Conservation (phyloP, 1,140 invertebrate genomes). For the Macrocentrus cingulum region DNA sequence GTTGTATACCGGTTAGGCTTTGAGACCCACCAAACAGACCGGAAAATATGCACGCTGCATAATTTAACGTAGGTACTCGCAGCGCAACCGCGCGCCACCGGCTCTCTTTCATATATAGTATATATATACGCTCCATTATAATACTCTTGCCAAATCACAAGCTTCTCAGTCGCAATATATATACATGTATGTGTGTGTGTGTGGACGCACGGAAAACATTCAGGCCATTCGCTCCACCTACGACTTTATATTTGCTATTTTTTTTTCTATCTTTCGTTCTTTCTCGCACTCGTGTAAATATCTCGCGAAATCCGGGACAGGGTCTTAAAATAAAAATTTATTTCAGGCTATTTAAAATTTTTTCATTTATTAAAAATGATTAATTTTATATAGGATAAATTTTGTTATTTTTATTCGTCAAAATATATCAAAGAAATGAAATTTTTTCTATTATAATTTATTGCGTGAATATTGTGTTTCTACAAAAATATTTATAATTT, state of each 20-base stretch:
- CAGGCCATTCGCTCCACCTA: constrained; percentile 38
- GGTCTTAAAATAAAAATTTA: no score
- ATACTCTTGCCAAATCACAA: constrained; percentile 45
- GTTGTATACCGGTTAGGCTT: constrained; percentile 53
- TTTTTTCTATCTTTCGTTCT: not conserved
- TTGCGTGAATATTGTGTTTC: no score
- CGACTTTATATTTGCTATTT: constrained; percentile 15
- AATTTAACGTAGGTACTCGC: constrained; percentile 50
- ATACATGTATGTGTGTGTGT: constrained; percentile 4
- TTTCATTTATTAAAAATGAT: no score
- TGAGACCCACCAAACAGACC: constrained; percentile 58
- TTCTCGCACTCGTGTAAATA: not conserved
- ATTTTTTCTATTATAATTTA: no score
- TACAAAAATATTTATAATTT: no score
- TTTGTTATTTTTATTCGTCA: no score
- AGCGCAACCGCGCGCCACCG: constrained; percentile 25
- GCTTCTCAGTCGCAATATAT: constrained; percentile 16
- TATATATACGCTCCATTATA: constrained; percentile 28
- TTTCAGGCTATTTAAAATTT: no score
- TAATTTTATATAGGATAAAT: no score
- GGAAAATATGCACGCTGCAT: constrained; percentile 58
- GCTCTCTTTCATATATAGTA: constrained; percentile 27
- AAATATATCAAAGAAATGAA: no score
- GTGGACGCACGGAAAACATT: constrained; percentile 39
- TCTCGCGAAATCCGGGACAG: no score